phyloP scores from a whole-genome alignment of 2,797 vertebrate species.

The Menidia menidia region DNA sequence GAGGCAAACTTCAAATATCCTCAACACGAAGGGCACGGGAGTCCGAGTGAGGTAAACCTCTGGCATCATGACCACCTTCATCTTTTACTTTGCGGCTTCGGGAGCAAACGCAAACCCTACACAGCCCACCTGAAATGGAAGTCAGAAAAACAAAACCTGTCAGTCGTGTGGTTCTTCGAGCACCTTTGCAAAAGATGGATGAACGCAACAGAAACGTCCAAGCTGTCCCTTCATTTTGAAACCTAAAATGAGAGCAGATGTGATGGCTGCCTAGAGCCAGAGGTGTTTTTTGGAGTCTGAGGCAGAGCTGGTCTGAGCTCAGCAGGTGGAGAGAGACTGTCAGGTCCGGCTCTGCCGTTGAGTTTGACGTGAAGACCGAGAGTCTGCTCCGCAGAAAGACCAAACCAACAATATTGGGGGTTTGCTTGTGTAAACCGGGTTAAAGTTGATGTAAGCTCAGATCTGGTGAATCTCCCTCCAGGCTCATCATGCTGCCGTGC shows the following conservation, averaged over 20 bases:
- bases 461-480: slow-evolving; percentile 29
- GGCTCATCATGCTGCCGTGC: slow-evolving; percentile 34
- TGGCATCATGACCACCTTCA: slow-evolving; percentile 59
- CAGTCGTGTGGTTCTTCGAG: slow-evolving; percentile 45
- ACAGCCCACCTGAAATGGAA: slow-evolving; percentile 54
- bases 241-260: slow-evolving; percentile 69
- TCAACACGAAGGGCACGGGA: slow-evolving; percentile 47
- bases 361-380: slow-evolving; percentile 1
- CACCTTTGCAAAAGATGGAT: slow-evolving; percentile 14
- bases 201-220: slow-evolving; percentile 37
- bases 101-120: slow-evolving; percentile 28
- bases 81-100: slow-evolving; percentile 32
- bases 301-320: slow-evolving; percentile 43
- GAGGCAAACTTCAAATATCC: slow-evolving; percentile 69
- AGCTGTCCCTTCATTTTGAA: slow-evolving; percentile 35
- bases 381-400: slow-evolving; percentile 31
- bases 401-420: slow-evolving; percentile 55
- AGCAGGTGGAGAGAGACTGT: slow-evolving; percentile 56
- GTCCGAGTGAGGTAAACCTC: slow-evolving; percentile 68
- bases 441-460: slow-evolving; percentile 38
- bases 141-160: slow-evolving; percentile 19
- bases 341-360: slow-evolving; percentile 40
- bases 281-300: slow-evolving; percentile 35
- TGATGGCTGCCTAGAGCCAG: slow-evolving; percentile 12
- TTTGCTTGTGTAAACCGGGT: slow-evolving; percentile 40